Evolutionary conservation across 1,140 invertebrate species (phyloP).

Genomic region (Micrasema minimum): DNA sequence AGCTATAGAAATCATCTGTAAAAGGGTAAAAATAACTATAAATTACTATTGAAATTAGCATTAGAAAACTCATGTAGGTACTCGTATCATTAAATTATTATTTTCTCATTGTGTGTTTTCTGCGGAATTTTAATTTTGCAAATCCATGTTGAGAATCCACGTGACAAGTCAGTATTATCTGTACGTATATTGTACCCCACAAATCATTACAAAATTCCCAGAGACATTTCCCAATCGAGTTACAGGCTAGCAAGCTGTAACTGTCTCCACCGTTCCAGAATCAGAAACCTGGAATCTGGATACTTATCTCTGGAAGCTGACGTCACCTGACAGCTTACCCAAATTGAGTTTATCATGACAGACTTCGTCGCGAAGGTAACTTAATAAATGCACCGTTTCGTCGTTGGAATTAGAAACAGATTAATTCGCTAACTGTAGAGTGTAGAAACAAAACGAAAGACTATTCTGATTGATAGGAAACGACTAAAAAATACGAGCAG

Average conservation of each 20-base stretch:
- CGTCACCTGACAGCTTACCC: conserved; percentile 4
- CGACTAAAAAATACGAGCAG: no score
- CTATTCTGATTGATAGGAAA: no score
- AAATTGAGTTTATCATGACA: conserved; percentile 15
- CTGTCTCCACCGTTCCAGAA: background rate
- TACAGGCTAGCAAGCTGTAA: conserved; percentile 15
- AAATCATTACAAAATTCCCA: conserved; percentile 20
- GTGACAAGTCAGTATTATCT: background rate
- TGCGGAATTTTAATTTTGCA: background rate
- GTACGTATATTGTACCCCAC: background rate
- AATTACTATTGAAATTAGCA: background rate
- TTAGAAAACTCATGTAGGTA: no score
- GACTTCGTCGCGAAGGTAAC: no score
- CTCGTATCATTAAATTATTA: no score
- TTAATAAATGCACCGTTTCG: no score
- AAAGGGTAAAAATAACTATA: background rate
- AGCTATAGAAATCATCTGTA: background rate
- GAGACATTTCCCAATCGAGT: conserved; percentile 29
- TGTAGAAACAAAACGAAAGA: no score
- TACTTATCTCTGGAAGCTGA: conserved; percentile 1
- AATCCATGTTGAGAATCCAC: background rate
- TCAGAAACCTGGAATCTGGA: background rate
- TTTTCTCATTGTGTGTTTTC: no score
- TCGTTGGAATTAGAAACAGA: no score
- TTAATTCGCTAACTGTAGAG: no score